Base-by-base conservation (phyloP, 2,888 invertebrate genomes). In the Pedicia rivosa region DNA sequence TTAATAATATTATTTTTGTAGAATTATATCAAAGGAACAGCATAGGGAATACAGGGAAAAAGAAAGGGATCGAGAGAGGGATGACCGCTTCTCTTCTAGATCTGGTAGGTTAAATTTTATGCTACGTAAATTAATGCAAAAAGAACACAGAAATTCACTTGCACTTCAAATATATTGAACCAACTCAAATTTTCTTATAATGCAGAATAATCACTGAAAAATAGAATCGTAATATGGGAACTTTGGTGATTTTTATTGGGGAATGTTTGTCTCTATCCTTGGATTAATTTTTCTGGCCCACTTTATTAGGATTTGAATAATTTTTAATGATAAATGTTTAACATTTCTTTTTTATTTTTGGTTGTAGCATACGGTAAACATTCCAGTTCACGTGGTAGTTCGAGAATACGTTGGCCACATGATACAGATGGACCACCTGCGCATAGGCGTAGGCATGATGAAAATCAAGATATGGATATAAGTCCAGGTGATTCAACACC, bases 401-500 rank as follows among this genome's bases (percentile, higher is more conserved):
- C 61, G 46, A 54, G 62, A 48, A 50, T 56, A 52, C 56, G 58
- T 47, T 62, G 62, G 62, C 58, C 55, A 48, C 59, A 60, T 45
- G 59, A 62, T 38, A 53, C 57, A 42, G 59, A 62, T 45, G 56
- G 52, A 41, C 53, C 56, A 42, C 54, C 56, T 29, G 50, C 51
- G 39, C 58, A 57, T 49, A 53, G 58, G 46, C 53, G 58, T 47
- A 56, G 60, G 47, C 52, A 55, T 50, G 63, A 63, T 48, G 65
- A 63, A 37, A 70, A 69, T 42, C 82, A 88, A 61, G 91, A 91
- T 54, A 90, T 91, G 90, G 91, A 92, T 54, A 90, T 91, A 53
- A 91, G 90, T 41, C 88, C 88, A 12, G 84, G 83, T 48, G 77
- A 84, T 54, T 87, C 86, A 55, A 87, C 86, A 43, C 86, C 86